Base-by-base conservation (phyloP, 2,888 invertebrate genomes). In the Melieria picta region DNA sequence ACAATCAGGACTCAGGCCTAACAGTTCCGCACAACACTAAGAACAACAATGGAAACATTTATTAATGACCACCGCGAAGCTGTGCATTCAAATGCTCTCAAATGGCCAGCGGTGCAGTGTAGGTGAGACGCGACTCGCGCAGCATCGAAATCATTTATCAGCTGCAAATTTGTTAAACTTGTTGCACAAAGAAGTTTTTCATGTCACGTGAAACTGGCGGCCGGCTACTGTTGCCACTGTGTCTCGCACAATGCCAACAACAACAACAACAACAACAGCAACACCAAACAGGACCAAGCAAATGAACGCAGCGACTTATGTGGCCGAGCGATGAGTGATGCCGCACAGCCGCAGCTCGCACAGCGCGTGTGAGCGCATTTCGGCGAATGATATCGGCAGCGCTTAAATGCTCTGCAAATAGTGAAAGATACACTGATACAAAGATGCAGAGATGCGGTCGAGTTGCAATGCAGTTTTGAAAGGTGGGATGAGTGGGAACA, bases 121-220 rank as follows among this genome's bases (percentile, higher is more conserved):
- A 57, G 11, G 10, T 63, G 56, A 11, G 4, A 47, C 5, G 42
- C 43, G 7, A 48, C 13, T 30, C 63, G 58, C 45, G 56, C 75
- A 72, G 72, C 73, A 74, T 65, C 78, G 78, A 77, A 81, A 82
- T 84, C 83, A 83, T 83, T 83, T 84, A 84, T 83, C 83, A 83
- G 80, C 68, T 77, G 76, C 76, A 79, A 81, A 81, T 82, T 82
- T 80, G 81, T 79, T 77, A 78, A 80, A 83, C 82, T 83, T 83
- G 83, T 83, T 83, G 83, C 83, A 77, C 83, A 82, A 80, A 84
- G 83, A 83, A 84, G 81, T 81, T 83, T 84, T 84, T 81, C 83
- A 76, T 83, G 83, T 83, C 84, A 83, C 81, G 79, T 82, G 81
- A 80, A 77, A 74, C n/a, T 55, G 42, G 52, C 60, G 60, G 50